Base-by-base conservation (phyloP, 2,888 invertebrate genomes). In the Tuberolachnus salignus region DNA sequence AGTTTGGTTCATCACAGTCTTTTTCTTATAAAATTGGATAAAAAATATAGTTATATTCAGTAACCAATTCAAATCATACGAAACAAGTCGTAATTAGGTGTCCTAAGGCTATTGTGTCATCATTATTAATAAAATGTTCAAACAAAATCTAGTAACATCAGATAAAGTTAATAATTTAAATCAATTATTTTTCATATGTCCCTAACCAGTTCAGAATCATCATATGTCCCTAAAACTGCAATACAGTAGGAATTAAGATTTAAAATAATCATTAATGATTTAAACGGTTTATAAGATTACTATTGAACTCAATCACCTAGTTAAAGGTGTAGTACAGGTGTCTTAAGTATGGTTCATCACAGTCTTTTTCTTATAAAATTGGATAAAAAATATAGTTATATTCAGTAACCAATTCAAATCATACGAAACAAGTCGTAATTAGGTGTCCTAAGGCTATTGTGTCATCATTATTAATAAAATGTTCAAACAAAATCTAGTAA, bases 371-470 rank as follows among this genome's bases (percentile, higher is more conserved):
- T 14, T 3, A 3, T 21, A n/a, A 57, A 19, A 44, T 13, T 11
- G 11, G 10, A 61, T 16, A 23, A 26, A n/a, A 1, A 16, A 11
- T 14, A 26, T 2, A 14, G 16, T 6, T 21, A 14, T 57, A 70
- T 10, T 59, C 71, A 71, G 59, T 46, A 46, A 6, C 3, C 44
- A 9, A 23, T 21, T 46, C 46, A 71, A 71, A 59, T 71, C 71
- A 71, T 23, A 3, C 57, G 55, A 71, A 23, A 55, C 10, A 0
- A 13, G n/a, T 72, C 57, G 72, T 72, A 72, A 72, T 72, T 72
- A 72, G 59, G 72, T 72, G 59, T 72, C 72, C 34, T 72, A 61
- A 72, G 72, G 59, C 34, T 72, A 42, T 4, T 59, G 14, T 21
- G 46, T 72, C 59, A 46, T 72, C 59, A 72, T 55, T 16, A 16